phyloP scores from a whole-genome alignment of 2,888 invertebrate species.

The Operophtera brumata region DNA sequence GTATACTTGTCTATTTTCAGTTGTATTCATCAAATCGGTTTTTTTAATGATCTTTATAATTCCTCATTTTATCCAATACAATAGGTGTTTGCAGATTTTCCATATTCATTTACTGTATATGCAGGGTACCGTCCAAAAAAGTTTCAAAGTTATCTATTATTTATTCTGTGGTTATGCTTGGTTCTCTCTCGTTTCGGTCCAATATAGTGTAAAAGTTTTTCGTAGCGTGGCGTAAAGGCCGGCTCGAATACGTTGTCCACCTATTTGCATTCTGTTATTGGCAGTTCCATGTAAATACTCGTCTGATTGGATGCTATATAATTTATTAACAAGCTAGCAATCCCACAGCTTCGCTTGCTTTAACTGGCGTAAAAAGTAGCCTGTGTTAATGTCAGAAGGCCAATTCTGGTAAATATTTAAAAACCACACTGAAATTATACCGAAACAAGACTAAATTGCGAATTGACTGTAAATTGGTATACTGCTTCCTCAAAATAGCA shows the following conservation, averaged over 20 bases:
- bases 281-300: slow-evolving; percentile 67
- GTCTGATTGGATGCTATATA: slow-evolving; percentile 66
- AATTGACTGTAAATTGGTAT: too few relatives aligned
- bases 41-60: background rate
- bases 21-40: background rate
- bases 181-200: slow-evolving; percentile 25
- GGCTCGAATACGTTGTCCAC: slow-evolving; percentile 49
- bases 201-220: slow-evolving; percentile 39
- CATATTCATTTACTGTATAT: background rate
- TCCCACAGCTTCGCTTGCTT: too few relatives aligned
- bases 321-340: slow-evolving; percentile 25
- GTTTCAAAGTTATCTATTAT: background rate
- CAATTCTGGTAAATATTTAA: too few relatives aligned
- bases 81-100: background rate
- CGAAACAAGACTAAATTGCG: too few relatives aligned
- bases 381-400: too few relatives aligned
- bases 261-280: slow-evolving; percentile 76
- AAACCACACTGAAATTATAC: too few relatives aligned
- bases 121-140: background rate
- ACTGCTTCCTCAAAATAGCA: too few relatives aligned
- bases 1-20: too few relatives aligned
- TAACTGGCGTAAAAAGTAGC: too few relatives aligned
- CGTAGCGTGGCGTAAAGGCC: slow-evolving; percentile 30
- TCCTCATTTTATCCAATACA: background rate
- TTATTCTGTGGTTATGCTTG: slow-evolving; percentile 8